These are phyloP conservation scores for Dendrocincla tyrannina DNA, from an alignment of 2,797 vertebrate genomes.

Conservation along the genomic window DNA sequence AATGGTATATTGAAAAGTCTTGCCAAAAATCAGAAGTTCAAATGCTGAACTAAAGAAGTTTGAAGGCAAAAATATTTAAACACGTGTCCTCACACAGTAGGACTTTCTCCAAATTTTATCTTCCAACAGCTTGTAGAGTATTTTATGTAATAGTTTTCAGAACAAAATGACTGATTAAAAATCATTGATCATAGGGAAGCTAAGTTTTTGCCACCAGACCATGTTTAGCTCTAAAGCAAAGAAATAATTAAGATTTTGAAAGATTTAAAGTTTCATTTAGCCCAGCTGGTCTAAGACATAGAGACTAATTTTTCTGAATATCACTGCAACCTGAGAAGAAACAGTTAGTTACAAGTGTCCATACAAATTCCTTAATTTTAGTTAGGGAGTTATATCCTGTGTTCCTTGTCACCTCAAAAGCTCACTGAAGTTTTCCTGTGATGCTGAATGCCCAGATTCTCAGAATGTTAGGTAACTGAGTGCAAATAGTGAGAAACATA, in stretches of 20 bases:
- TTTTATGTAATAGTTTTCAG: background rate
- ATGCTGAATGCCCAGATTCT: background rate
- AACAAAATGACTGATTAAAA: background rate
- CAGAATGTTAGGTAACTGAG: constrained; percentile 16
- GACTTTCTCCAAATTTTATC: background rate
- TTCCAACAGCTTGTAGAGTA: background rate
- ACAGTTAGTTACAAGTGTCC: background rate
- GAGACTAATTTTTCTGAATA: background rate
- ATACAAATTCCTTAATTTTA: background rate
- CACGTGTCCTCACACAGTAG: background rate
- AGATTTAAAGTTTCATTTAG: background rate
- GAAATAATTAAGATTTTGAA: background rate
- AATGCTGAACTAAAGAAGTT: background rate
- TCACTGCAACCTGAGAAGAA: background rate
- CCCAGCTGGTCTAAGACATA: background rate
- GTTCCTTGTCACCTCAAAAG: background rate
- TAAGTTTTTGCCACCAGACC: background rate
- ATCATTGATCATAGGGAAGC: background rate
- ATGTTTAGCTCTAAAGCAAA: background rate
- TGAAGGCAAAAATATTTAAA: background rate
- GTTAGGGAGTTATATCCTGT: background rate
- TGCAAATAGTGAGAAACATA: constrained; percentile 18
- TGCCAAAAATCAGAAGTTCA: background rate
- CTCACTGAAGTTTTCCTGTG: background rate
- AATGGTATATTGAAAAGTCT: background rate